Percentiles rank a stretch among this genome's conserved stretches.
phyloP scores from a whole-genome alignment of 2,797 vertebrate genomes.

The Taeniopygia guttata region DNA sequence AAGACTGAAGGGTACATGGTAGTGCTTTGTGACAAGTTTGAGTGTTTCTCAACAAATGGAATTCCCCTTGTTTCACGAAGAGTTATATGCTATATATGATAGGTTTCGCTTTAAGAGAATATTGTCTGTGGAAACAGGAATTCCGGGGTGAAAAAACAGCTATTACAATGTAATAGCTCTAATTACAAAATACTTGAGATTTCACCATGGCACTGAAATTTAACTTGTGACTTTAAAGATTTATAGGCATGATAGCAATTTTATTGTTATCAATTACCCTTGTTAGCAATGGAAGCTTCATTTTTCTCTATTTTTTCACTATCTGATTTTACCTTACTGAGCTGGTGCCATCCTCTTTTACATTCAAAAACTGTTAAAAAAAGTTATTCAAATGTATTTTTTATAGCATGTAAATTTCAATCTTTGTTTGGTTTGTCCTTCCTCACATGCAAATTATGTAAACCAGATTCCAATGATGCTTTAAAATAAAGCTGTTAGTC shows the following conservation, averaged over 20 bases:
- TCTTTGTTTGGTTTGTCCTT: neutral
- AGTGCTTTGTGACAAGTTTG: neutral
- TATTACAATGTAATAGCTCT: neutral
- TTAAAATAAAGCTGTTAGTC: neutral
- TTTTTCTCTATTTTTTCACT: neutral
- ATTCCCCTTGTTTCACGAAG: neutral
- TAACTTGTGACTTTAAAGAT: neutral
- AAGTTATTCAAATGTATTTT: neutral
- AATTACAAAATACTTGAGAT: neutral
- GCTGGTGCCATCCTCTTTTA: neutral
- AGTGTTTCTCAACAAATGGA: constrained; percentile 4
- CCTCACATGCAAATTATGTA: neutral
- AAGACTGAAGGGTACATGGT: neutral
- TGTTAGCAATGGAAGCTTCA: neutral
- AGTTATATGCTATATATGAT: neutral
- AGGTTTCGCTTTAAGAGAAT: neutral
- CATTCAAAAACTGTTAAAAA: neutral
- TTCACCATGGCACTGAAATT: neutral
- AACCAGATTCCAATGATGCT: neutral
- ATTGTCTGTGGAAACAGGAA: neutral
- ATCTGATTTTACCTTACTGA: neutral
- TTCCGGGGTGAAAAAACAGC: neutral
- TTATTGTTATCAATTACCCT: neutral
- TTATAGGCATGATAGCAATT: neutral
- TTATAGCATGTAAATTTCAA: neutral